A percentile compares a stretch with the other conserved stretches of the same genome.
These are phyloP conservation scores for Acanthosepion lycidas DNA, from an alignment of 2,888 invertebrate genomes.

Conservation along the genomic window DNA sequence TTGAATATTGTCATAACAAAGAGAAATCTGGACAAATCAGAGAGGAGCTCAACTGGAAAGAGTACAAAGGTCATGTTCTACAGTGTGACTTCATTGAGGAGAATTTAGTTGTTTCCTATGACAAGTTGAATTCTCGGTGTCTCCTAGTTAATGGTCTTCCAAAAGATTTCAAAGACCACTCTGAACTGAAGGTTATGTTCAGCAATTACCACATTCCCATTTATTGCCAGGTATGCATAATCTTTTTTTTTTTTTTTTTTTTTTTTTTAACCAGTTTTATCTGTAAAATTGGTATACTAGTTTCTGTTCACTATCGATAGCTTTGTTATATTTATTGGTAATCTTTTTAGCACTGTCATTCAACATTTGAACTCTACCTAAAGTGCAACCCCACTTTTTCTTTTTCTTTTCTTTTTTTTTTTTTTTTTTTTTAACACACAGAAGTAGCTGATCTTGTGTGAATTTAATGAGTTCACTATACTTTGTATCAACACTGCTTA, in stretches of 20 bases:
- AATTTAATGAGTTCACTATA: too few species aligned
- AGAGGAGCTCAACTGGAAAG: slow-evolving; percentile 75
- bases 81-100: slow-evolving; percentile 78
- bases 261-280: too few species aligned
- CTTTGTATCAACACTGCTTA: too few species aligned
- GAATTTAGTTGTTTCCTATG: slow-evolving; percentile 73
- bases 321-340: too few species aligned
- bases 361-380: too few species aligned
- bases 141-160: slow-evolving; percentile 77
- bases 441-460: too few species aligned
- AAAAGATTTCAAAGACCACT: slow-evolving; percentile 76
- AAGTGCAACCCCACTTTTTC: too few species aligned
- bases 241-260: background rate
- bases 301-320: too few species aligned
- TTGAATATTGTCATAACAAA: slow-evolving; percentile 76
- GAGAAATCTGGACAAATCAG: slow-evolving; percentile 77
- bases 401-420: too few species aligned
- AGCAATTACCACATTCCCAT: slow-evolving; percentile 76
- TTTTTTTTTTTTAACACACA: too few species aligned
- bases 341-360: too few species aligned
- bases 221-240: slow-evolving; percentile 77
- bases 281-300: too few species aligned
- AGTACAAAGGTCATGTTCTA: slow-evolving; percentile 72
- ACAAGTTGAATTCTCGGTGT: slow-evolving; percentile 77
- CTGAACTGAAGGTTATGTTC: slow-evolving; percentile 77